Evolutionary conservation across 2,113 vertebrate genomes (phyloP).

Genomic region (Cardinalis cardinalis): DNA sequence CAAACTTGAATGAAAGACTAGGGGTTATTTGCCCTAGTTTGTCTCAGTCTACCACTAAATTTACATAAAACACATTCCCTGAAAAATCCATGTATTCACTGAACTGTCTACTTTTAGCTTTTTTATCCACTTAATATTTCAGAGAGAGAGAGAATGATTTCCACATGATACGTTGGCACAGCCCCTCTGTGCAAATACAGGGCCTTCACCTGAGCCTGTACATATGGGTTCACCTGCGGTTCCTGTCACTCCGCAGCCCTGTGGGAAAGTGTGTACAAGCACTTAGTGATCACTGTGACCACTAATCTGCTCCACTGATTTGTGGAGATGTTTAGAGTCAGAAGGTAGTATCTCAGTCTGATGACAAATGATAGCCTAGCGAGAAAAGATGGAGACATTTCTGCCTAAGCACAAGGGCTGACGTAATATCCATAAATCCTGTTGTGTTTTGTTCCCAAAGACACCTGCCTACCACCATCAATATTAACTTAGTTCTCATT

Average conservation of each 20-base stretch:
- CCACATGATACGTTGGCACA: background rate
- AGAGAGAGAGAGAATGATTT: background rate
- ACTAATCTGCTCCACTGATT: background rate
- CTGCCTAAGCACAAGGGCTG: background rate
- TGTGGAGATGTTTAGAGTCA: background rate
- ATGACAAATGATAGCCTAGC: background rate
- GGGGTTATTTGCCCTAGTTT: background rate
- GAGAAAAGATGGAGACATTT: background rate
- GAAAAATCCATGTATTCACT: background rate
- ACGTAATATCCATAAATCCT: background rate
- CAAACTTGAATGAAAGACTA: background rate
- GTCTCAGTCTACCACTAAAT: background rate
- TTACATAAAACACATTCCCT: background rate
- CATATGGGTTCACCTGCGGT: fast-evolving
- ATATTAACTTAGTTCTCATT: background rate
- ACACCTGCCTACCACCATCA: background rate
- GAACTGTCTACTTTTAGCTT: background rate
- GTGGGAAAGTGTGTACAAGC: background rate
- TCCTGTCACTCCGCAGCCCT: background rate
- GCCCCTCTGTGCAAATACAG: background rate
- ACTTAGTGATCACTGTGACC: background rate
- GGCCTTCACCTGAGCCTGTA: background rate
- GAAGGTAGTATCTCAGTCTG: background rate
- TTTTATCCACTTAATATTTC: background rate
- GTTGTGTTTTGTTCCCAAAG: background rate